Conservation (phyloP, 2,113 vertebrate genomes). For the Lutjanus erythropterus region DNA sequence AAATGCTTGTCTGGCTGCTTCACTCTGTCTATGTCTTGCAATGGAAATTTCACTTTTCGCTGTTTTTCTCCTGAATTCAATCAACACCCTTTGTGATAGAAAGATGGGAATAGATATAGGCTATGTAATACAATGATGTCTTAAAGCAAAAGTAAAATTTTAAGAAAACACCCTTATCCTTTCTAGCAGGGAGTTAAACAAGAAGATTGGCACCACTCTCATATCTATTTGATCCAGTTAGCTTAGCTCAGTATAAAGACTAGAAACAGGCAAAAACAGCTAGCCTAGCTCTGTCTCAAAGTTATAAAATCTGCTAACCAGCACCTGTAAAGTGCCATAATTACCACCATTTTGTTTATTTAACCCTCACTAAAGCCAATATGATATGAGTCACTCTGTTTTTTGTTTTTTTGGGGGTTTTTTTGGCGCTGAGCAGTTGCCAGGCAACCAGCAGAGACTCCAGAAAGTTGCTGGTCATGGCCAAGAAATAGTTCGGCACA, state of each 20-base stretch:
- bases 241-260: no score
- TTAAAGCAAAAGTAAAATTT: neutral
- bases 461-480: neutral
- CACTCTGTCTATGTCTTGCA: slow-evolving; percentile 15
- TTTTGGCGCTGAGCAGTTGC: neutral
- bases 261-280: no score
- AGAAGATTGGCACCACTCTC: neutral
- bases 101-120: no score
- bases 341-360: no score
- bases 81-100: neutral
- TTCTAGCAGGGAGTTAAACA: neutral
- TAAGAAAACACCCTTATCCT: neutral
- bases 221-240: neutral
- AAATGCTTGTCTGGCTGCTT: slow-evolving; percentile 48
- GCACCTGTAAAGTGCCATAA: no score
- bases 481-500: neutral
- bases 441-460: slow-evolving; percentile 3
- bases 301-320: neutral
- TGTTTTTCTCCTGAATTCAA: slow-evolving; percentile 27
- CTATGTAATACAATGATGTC: neutral
- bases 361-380: no score
- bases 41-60: slow-evolving; percentile 8
- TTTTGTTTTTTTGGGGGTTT: no score
- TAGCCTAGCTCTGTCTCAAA: neutral
- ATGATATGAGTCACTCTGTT: no score